Evolutionary conservation across 1,140 invertebrate species (phyloP), one percentile per base, ranked within the genome.

Genomic region (Euwallacea similis): DNA sequence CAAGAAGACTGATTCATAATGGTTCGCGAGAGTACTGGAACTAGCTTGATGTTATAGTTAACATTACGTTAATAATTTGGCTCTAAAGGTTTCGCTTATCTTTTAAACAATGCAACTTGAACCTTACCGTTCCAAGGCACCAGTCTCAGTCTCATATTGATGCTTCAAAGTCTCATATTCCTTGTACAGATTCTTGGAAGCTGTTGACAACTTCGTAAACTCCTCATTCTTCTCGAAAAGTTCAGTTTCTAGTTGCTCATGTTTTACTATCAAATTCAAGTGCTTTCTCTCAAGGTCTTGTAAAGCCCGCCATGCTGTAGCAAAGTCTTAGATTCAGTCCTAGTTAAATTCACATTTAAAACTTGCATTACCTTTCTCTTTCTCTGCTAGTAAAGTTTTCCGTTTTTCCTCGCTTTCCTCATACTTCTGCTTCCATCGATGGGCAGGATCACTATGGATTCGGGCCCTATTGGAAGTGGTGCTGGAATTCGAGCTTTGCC

Each of bases 111-210:
- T 13, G 16, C 11, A 56, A 56, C n/a, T 50, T 50, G 46, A 50
- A 50, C 2, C 82, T 80, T 74, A 87, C 86, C 84, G 86, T 69
- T 90, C 86, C 88, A 91, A 88, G 13, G 89, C 88, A 11, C 85
- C 86, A 0, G 87, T 87, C 75, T 91, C 89, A 21, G 90, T 85
- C 66, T 91, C 88, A 80, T 90, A 89, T 81, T 89, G 86, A 76
- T 87, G 87, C 76, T 88, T 89, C 2, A 91, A 81, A 77, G 88
- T 87, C 75, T 90, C 89, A 79, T 91, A 91, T 77, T 91, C 90
- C 59, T 86, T 87, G 78, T 88, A 91, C 46, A 91, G 84, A 64
- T 86, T 87, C 81, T 90, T 88, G 1, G 89, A 91, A 58, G 89
- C 90, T 71, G 83, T 84, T 44, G 86, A 84, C 33, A 90, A 80